Conservation (phyloP, 2,797 vertebrate genomes). For the Pangasius macronema region DNA sequence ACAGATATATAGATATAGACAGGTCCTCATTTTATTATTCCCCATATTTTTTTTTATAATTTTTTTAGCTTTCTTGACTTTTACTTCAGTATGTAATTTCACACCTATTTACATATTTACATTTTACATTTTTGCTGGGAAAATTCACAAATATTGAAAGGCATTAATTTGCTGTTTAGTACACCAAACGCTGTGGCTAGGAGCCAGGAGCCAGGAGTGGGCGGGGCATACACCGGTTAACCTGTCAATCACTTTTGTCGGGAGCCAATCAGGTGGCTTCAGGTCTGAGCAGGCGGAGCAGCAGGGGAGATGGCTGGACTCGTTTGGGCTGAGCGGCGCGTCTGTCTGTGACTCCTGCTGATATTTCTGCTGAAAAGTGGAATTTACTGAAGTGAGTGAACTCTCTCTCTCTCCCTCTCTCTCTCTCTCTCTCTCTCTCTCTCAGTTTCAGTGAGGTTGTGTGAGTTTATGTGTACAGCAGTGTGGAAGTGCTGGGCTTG, state of each 20-base stretch:
- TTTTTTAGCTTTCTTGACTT: too few species aligned
- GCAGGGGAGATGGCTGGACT: not conserved
- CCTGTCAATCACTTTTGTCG: not conserved
- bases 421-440: not conserved
- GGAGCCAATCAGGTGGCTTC: not conserved
- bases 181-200: too few species aligned
- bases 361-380: not conserved
- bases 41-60: not conserved
- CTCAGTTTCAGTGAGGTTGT: not conserved
- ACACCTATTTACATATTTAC: too few species aligned
- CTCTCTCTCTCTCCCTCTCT: not conserved
- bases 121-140: too few species aligned
- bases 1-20: not conserved
- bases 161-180: not conserved
- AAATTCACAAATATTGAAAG: not conserved
- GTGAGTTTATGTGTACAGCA: not conserved
- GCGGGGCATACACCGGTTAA: not conserved
- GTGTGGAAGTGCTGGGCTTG: not conserved
- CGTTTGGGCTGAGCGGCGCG: not conserved
- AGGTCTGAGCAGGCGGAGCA: not conserved
- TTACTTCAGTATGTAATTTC: too few species aligned
- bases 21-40: too few species aligned
- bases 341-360: not conserved
- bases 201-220: not conserved
- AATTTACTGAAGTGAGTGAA: not conserved